Evolutionary conservation across 2,888 invertebrate species (phyloP).

Genomic region (Drosophila acutilabella): DNA sequence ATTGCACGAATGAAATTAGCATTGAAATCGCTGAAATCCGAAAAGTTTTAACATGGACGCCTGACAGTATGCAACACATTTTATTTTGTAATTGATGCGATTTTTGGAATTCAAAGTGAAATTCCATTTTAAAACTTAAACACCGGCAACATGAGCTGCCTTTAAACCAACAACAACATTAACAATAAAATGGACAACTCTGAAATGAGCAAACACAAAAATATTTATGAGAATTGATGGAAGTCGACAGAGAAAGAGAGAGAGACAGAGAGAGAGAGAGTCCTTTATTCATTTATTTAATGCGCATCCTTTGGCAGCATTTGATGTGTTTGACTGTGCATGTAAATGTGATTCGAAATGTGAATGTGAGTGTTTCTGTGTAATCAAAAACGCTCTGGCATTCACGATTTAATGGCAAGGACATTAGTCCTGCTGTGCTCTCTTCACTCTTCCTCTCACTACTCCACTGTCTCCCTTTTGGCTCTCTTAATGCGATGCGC

Average conservation of each 20-base stretch:
- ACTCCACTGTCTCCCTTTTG: background rate
- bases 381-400: slow-evolving; percentile 40
- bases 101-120: background rate
- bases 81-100: background rate
- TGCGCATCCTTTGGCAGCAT: slow-evolving; percentile 42
- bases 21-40: background rate
- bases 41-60: no score
- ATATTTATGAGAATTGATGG: slow-evolving; percentile 18
- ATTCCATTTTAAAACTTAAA: background rate
- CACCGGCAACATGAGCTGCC: slow-evolving; percentile 11
- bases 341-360: background rate
- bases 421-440: slow-evolving; percentile 50
- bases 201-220: background rate
- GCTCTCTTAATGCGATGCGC: slow-evolving; percentile 43
- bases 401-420: slow-evolving; percentile 47
- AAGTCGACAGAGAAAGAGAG: background rate
- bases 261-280: background rate
- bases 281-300: slow-evolving; percentile 46
- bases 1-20: background rate
- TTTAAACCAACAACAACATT: slow-evolving; percentile 11
- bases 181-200: background rate
- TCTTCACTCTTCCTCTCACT: background rate
- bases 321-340: slow-evolving; percentile 7
- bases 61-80: slow-evolving; percentile 2
- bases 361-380: slow-evolving; percentile 27